Evolutionary conservation across 2,888 invertebrate genomes (phyloP), one percentile per base, ranked within the genome.

Genomic region (Noctua fimbriata): DNA sequence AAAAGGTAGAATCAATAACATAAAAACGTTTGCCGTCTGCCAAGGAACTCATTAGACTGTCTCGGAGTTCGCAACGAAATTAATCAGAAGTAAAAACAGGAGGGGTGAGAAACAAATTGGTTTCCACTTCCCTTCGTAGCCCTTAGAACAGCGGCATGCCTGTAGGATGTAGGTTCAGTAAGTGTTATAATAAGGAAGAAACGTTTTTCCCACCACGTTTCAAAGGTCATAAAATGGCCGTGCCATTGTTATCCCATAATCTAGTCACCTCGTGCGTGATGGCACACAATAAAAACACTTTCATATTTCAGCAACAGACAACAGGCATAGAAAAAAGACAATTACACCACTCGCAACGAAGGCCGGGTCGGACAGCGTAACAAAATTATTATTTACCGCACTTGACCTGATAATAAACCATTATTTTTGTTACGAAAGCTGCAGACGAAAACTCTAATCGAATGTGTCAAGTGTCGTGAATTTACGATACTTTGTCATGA

Each of bases 341-440:
- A 88, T 86, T 86, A 88, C 86, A 82, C 82, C 73, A 81, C 67
- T 78, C 76, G 69, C 75, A 70, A 80, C 75, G 84, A 87, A 89
- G 89, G 89, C 82, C 85, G 82, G 74, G 72, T 82, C 86, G 87
- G 83, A 72, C 81, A 83, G 80, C 87, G 87, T 84, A 84, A 83
- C 88, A 85, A 87, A 87, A 87, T 88, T 80, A 86, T 88, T 85
- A 90, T 89, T 91, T 83, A 84, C 79, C 87, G 92, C 89, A 91
- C 93, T 93, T 93, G 93, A 93, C 93, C 93, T 82, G 85, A 77
- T 85, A 86, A 63, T 52, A 81, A 78, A 88, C 73, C 47, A 82
- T 82, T 87, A 83, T 84, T 82, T 86, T 86, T 79, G 78, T 88
- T 85, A 84, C 82, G 83, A 88, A 84, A 88, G 49, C 67, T 41